phyloP scores from a whole-genome alignment of 2,888 invertebrate species.

The Hydropsyche betteni region DNA sequence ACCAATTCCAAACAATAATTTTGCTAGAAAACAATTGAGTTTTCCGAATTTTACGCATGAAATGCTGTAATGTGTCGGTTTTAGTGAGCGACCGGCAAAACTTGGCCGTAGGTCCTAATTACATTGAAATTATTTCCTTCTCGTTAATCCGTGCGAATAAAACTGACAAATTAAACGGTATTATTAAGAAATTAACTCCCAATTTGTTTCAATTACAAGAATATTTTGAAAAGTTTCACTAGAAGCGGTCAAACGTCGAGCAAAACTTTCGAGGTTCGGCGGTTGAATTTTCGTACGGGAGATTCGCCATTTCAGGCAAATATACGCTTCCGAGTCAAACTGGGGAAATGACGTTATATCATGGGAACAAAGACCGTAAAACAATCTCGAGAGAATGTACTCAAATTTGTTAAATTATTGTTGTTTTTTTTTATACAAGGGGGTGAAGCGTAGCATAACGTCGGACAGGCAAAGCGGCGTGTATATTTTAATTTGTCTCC shows the following conservation, averaged over 20 bases:
- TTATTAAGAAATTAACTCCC: conserved; percentile 27
- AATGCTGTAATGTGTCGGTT: too few relatives aligned
- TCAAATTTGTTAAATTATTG: conserved; percentile 11
- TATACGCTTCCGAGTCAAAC: not conserved
- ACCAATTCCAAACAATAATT: too few relatives aligned
- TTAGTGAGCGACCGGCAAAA: too few relatives aligned
- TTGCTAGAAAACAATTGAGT: too few relatives aligned
- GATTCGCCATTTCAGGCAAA: not conserved
- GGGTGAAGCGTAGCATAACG: not conserved
- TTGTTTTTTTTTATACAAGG: not conserved
- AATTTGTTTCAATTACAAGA: conserved; percentile 24
- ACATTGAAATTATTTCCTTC: conserved; percentile 12
- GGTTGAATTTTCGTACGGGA: not conserved
- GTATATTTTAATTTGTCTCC: conserved; percentile 54
- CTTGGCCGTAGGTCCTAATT: not conserved
- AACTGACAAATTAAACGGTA: not conserved
- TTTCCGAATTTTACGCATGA: too few relatives aligned
- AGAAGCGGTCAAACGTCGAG: not conserved
- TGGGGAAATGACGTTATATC: not conserved
- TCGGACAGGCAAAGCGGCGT: not conserved
- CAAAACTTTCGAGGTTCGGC: not conserved
- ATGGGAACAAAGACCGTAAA: not conserved
- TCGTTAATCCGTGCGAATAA: conserved; percentile 10
- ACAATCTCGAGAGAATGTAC: conserved; percentile 1
- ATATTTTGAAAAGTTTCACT: conserved; percentile 9